Conservation (phyloP, 2,113 vertebrate genomes). For the Cryptoleucopteryx plumbea region DNA sequence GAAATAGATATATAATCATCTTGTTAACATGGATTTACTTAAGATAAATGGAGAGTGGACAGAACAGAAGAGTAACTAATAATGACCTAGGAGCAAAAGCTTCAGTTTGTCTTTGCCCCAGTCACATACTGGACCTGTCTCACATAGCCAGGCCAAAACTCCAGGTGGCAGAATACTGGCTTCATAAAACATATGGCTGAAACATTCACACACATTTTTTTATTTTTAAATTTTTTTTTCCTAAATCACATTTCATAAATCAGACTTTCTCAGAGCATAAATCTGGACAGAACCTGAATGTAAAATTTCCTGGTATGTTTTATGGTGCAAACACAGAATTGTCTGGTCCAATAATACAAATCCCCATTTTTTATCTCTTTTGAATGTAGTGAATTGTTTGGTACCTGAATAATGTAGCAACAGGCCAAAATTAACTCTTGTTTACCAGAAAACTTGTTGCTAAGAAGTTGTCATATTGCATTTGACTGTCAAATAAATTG, state of each 20-base stretch:
- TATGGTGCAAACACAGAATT: conserved; percentile 40
- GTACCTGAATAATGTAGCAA: background rate
- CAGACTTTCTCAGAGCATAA: conserved; percentile 54
- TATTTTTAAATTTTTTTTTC: background rate
- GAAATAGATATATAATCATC: background rate
- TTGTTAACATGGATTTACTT: conserved; percentile 15
- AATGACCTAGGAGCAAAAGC: background rate
- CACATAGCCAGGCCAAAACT: conserved; percentile 19
- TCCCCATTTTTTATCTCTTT: background rate
- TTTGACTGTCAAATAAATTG: background rate
- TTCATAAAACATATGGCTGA: conserved; percentile 43
- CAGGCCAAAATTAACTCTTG: conserved; percentile 7
- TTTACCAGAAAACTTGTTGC: background rate
- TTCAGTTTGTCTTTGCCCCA: background rate
- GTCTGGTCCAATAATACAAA: background rate
- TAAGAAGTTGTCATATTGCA: background rate
- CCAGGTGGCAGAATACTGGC: conserved; percentile 24
- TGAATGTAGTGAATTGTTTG: conserved; percentile 44
- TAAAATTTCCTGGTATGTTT: conserved; percentile 18
- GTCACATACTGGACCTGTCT: conserved; percentile 12
- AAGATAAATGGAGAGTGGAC: background rate
- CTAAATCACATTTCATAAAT: conserved; percentile 19
- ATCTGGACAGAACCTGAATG: conserved; percentile 37
- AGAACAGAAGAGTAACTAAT: background rate
- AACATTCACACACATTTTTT: background rate